These are phyloP conservation scores for Calidris pygmaea DNA, from an alignment of 2,113 vertebrate genomes.

Conservation along the genomic window DNA sequence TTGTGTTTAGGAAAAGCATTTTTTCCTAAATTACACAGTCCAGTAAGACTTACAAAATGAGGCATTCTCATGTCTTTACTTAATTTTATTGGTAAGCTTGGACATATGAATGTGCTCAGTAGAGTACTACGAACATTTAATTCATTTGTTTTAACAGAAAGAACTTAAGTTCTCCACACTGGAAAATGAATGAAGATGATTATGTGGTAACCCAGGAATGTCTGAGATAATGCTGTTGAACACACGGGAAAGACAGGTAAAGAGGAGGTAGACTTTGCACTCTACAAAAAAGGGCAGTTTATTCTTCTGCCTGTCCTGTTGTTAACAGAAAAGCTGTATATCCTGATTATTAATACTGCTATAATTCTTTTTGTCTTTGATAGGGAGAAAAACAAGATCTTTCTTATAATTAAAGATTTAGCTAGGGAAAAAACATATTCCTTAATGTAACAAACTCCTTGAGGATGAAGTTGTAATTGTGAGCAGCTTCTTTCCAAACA, in stretches of 20 bases:
- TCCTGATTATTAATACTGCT: not conserved
- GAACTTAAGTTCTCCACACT: not conserved
- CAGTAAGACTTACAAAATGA: too few relatives aligned
- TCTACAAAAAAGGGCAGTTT: rapidly evolving
- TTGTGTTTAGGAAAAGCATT: rapidly evolving
- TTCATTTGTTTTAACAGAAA: not conserved
- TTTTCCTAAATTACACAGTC: too few relatives aligned
- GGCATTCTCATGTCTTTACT: not conserved
- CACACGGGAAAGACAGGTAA: rapidly evolving
- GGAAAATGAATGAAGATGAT: not conserved
- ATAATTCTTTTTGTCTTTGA: rapidly evolving
- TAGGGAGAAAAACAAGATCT: not conserved
- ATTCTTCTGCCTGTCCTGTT: rapidly evolving
- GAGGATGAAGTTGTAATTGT: not conserved
- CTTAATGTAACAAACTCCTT: not conserved
- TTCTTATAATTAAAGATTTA: not conserved
- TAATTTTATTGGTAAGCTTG: not conserved
- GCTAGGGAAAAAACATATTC: rapidly evolving
- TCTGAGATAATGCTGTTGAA: not conserved
- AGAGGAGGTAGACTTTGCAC: not conserved
- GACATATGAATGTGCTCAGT: not conserved
- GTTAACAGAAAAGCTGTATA: not conserved
- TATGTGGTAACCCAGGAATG: not conserved
- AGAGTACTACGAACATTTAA: not conserved
- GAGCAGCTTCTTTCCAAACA: not conserved